These are phyloP conservation scores for Grallaria varia DNA, from an alignment of 2,113 vertebrate genomes.

Conservation along the genomic window DNA sequence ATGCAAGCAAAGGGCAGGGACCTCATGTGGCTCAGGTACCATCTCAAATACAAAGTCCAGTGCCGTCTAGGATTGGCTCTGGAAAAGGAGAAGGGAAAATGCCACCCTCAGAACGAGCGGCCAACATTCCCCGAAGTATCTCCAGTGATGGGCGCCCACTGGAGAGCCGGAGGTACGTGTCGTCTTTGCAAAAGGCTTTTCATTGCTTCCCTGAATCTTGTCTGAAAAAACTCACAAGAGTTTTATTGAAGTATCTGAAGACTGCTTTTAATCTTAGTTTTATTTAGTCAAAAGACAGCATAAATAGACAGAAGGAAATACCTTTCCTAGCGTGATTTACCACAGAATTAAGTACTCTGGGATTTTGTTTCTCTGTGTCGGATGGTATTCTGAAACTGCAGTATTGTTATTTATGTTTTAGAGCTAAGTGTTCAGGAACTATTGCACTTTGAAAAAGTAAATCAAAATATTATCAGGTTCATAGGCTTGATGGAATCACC, in stretches of 20 bases:
- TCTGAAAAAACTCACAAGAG: not conserved
- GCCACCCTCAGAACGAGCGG: constrained; percentile 79
- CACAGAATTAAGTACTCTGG: not conserved
- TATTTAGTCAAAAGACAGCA: not conserved
- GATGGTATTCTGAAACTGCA: not conserved
- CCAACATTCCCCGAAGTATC: constrained; percentile 90
- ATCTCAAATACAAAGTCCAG: constrained; percentile 81
- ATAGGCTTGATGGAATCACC: not conserved
- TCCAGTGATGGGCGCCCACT: constrained; percentile 90
- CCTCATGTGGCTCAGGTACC: constrained; percentile 87
- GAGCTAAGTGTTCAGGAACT: not conserved
- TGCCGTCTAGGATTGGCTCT: constrained; percentile 69
- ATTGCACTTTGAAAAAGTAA: not conserved
- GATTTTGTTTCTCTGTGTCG: not conserved
- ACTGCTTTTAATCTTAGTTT: not conserved
- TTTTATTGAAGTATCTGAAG: not conserved
- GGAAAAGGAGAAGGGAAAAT: constrained; percentile 83
- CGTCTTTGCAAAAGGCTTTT: not conserved
- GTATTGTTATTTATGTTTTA: not conserved
- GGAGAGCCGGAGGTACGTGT: constrained; percentile 84
- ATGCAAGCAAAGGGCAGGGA: constrained; percentile 78
- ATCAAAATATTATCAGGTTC: not conserved
- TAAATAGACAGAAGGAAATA: not conserved
- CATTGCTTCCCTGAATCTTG: not conserved
- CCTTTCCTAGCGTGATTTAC: not conserved